These are phyloP conservation scores for Campoletis raptor DNA, from an alignment of 2,888 invertebrate species.

Conservation along the genomic window DNA sequence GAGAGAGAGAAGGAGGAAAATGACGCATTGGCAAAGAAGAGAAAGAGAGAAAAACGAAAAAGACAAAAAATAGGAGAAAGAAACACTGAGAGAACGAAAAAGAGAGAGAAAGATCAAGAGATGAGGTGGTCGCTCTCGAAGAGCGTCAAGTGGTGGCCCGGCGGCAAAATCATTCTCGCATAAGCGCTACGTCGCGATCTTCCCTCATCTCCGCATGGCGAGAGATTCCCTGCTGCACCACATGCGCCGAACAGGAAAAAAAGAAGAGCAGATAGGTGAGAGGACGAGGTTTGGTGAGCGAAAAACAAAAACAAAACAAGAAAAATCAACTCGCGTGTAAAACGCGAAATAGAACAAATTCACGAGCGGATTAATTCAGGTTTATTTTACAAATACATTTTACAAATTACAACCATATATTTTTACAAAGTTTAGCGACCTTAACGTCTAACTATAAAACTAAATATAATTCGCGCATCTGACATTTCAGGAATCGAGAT, in stretches of 20 bases:
- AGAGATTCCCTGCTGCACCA: slow-evolving; percentile 64
- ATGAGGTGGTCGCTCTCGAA: slow-evolving; percentile 59
- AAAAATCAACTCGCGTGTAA: slow-evolving; percentile 46
- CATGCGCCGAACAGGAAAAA: slow-evolving; percentile 52
- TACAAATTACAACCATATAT: neutral
- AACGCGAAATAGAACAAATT: slow-evolving; percentile 45
- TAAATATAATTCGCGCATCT: neutral
- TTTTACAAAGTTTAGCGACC: neutral
- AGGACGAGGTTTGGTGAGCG: slow-evolving; percentile 64
- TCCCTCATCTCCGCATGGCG: slow-evolving; percentile 43
- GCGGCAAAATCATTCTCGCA: slow-evolving; percentile 65
- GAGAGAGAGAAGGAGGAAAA: slow-evolving; percentile 7
- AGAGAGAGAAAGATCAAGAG: slow-evolving; percentile 49
- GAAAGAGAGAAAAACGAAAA: slow-evolving; percentile 34
- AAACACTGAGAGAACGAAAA: slow-evolving; percentile 30
- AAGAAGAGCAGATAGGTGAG: slow-evolving; percentile 42
- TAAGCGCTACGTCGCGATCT: slow-evolving; percentile 52
- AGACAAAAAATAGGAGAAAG: slow-evolving; percentile 36
- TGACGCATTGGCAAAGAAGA: slow-evolving; percentile 52
- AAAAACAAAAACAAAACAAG: slow-evolving; percentile 28
- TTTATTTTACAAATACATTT: neutral
- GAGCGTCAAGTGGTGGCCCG: slow-evolving; percentile 66
- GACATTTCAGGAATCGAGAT: neutral
- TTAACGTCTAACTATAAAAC: neutral
- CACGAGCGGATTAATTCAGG: slow-evolving; percentile 15